These are phyloP conservation scores for Theristicus caerulescens DNA, from an alignment of 2,113 vertebrate genomes.

Conservation along the genomic window DNA sequence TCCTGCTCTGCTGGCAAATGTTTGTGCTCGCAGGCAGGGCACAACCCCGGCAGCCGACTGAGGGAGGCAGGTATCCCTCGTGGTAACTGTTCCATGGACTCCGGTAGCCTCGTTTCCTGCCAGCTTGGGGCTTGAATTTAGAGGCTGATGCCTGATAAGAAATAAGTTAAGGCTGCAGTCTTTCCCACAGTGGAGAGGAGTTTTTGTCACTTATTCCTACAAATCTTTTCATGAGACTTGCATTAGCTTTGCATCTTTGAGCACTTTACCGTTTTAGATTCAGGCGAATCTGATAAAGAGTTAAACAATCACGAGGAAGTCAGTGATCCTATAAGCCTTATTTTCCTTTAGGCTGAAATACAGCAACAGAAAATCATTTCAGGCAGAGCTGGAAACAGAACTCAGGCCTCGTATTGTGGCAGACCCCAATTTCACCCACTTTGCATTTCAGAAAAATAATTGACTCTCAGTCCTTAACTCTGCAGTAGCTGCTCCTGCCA, in stretches of 20 bases:
- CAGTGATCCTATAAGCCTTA: background rate
- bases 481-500: background rate
- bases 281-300: background rate
- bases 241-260: background rate
- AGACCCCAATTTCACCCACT: background rate
- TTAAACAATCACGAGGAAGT: background rate
- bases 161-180: background rate
- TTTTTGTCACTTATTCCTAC: background rate
- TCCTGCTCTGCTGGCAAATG: background rate
- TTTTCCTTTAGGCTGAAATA: background rate
- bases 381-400: background rate
- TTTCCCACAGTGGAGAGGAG: background rate
- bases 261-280: background rate
- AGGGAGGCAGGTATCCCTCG: background rate
- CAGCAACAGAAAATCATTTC: background rate
- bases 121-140: background rate
- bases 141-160: background rate
- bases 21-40: too few species aligned
- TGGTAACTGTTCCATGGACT: background rate
- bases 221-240: background rate
- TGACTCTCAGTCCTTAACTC: background rate
- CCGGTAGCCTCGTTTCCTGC: background rate
- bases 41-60: background rate
- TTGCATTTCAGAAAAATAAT: background rate
- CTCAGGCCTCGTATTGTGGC: background rate